phyloP scores from a whole-genome alignment of 2,888 invertebrate genomes.

The Orthonychiurus folsomi region DNA sequence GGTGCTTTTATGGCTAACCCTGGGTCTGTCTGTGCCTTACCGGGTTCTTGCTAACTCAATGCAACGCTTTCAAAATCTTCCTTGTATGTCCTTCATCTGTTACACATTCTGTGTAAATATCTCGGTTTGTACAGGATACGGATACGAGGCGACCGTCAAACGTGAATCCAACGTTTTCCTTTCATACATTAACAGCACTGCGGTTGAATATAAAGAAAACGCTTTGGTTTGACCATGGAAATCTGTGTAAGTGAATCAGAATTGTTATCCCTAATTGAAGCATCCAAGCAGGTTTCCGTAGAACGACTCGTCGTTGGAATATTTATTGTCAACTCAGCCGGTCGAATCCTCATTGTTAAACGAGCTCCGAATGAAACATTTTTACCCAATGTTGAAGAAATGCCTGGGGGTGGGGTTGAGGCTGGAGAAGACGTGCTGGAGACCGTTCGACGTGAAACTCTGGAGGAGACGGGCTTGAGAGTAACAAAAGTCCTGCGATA shows the following conservation, averaged over 20 bases:
- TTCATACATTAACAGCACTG: too few species aligned
- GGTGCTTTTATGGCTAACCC: too few species aligned
- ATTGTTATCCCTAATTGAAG: neutral
- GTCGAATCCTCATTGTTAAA: neutral
- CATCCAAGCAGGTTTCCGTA: neutral
- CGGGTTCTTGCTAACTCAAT: too few species aligned
- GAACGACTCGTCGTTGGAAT: neutral
- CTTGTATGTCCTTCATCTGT: too few species aligned
- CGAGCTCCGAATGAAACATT: neutral
- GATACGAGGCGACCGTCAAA: too few species aligned
- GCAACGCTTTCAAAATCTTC: too few species aligned
- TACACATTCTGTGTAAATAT: too few species aligned
- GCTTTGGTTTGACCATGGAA: too few species aligned
- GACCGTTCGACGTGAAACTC: neutral
- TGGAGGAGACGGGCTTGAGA: neutral
- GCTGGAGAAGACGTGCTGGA: neutral
- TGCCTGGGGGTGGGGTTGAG: neutral
- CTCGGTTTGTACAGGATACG: too few species aligned
- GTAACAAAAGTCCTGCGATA: neutral
- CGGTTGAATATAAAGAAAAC: too few species aligned
- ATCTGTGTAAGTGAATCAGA: neutral
- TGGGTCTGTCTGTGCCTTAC: too few species aligned
- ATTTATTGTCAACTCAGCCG: neutral
- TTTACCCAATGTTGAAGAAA: constrained; percentile 1
- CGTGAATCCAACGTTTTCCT: too few species aligned